phyloP scores from a whole-genome alignment of 2,888 invertebrate genomes.

The Oconnorella tubifera region DNA sequence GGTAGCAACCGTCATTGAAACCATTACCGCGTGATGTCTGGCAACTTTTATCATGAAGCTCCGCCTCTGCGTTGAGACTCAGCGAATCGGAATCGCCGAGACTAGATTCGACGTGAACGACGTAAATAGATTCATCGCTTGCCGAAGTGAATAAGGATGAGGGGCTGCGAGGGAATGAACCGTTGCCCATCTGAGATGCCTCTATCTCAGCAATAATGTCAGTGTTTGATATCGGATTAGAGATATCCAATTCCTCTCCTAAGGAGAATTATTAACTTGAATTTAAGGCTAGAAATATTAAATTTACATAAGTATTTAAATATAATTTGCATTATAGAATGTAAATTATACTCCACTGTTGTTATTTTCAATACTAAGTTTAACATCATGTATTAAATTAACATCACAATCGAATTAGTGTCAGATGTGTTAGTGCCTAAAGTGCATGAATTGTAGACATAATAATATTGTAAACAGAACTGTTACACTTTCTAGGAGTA shows the following conservation, averaged over 20 bases:
- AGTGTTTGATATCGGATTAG: neutral
- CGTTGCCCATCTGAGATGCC: neutral
- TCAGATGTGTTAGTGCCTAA: too few species aligned
- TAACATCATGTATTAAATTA: too few species aligned
- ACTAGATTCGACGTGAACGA: neutral
- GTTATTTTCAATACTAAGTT: too few species aligned
- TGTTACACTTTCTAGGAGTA: too few species aligned
- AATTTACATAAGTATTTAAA: too few species aligned
- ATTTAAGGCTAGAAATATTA: too few species aligned
- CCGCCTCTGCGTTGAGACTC: neutral
- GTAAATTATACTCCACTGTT: too few species aligned
- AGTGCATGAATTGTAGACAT: too few species aligned
- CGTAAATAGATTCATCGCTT: neutral
- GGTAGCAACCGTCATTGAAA: neutral
- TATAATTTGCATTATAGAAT: too few species aligned
- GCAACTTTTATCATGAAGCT: neutral
- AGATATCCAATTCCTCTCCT: neutral
- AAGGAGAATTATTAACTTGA: too few species aligned
- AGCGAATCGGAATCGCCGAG: neutral
- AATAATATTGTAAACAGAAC: too few species aligned
- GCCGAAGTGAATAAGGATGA: neutral
- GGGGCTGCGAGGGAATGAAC: neutral
- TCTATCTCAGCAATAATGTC: neutral
- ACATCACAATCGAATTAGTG: too few species aligned
- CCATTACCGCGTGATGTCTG: neutral